Evolutionary conservation across 1,140 invertebrate species (phyloP).

Genomic region (Platyura marginata): DNA sequence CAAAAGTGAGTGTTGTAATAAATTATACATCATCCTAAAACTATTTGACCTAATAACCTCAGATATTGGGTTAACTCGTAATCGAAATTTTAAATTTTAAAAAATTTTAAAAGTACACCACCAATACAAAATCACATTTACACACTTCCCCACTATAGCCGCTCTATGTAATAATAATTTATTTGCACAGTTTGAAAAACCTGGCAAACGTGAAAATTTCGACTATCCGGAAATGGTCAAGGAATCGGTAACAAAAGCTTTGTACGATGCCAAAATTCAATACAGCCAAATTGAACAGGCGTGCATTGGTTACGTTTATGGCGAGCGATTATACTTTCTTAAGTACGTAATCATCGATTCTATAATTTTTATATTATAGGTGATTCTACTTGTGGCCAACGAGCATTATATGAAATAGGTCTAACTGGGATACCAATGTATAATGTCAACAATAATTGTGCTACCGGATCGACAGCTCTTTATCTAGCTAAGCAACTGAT

Average conservation of each 20-base stretch:
- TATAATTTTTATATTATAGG: slow-evolving; percentile 27
- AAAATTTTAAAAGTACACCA: too few relatives aligned
- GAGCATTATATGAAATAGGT: slow-evolving; percentile 85
- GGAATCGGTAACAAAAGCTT: slow-evolving; percentile 81
- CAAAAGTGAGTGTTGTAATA: slow-evolving; percentile 42
- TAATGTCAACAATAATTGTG: slow-evolving; percentile 98
- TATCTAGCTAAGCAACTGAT: slow-evolving; percentile 80
- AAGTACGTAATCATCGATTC: too few relatives aligned
- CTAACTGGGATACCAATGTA: slow-evolving; percentile 94
- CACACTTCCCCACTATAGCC: too few relatives aligned
- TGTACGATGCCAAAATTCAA: slow-evolving; percentile 65
- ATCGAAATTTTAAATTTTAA: too few relatives aligned
- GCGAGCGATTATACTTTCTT: slow-evolving; percentile 10
- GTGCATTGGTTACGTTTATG: slow-evolving; percentile 87
- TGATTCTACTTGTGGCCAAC: slow-evolving; percentile 90
- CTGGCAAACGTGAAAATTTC: slow-evolving; percentile 52
- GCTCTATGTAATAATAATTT: too few relatives aligned
- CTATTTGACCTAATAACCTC: too few relatives aligned
- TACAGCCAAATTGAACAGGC: slow-evolving; percentile 75
- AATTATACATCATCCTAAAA: too few relatives aligned
- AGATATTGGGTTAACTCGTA: too few relatives aligned
- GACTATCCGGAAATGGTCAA: slow-evolving; percentile 93
- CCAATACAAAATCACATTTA: too few relatives aligned
- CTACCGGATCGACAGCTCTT: slow-evolving; percentile 86
- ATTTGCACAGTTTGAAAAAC: slow-evolving; percentile 44